Percentiles rank a stretch among this genome's conserved stretches.
Evolutionary conservation across 2,113 vertebrate species (phyloP).

Genomic region (Corydoras maculifer): DNA sequence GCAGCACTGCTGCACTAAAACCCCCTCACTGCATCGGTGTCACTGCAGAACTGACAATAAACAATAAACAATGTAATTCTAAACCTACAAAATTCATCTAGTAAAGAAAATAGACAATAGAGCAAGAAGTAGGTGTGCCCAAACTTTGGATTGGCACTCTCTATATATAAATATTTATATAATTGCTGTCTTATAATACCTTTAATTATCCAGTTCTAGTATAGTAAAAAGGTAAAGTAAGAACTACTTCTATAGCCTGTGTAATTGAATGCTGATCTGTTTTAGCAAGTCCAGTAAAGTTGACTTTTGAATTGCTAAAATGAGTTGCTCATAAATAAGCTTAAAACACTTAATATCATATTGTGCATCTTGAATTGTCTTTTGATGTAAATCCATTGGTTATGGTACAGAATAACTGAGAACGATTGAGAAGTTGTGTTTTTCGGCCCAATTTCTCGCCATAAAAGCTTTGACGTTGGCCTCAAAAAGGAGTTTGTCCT

Average conservation of each 20-base stretch:
- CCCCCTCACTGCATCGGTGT: too few relatives aligned
- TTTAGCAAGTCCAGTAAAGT: constrained; percentile 1
- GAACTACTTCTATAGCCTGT: background rate
- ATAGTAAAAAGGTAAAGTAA: background rate
- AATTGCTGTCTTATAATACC: too few relatives aligned
- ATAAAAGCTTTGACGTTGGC: constrained; percentile 71
- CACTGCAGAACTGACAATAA: too few relatives aligned
- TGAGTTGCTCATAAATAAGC: constrained; percentile 9
- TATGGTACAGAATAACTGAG: constrained; percentile 58
- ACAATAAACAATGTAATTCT: too few relatives aligned
- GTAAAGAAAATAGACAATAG: too few relatives aligned
- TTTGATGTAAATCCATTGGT: constrained; percentile 74
- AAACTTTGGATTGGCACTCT: too few relatives aligned
- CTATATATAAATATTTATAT: too few relatives aligned
- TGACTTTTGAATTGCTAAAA: constrained; percentile 1
- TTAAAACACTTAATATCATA: constrained; percentile 55
- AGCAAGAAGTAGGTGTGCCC: too few relatives aligned
- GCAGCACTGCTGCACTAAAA: too few relatives aligned
- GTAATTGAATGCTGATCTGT: background rate
- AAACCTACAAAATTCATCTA: too few relatives aligned
- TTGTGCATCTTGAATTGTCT: constrained; percentile 66
- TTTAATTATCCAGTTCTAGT: too few relatives aligned
- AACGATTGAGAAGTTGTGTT: constrained; percentile 63
- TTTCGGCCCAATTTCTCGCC: constrained; percentile 55
- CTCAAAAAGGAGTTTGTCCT: constrained; percentile 71